Percentiles rank a stretch among this genome's conserved stretches.
Evolutionary conservation across 2,797 vertebrate species (phyloP).

Genomic region (Sebastolobus altivelis): DNA sequence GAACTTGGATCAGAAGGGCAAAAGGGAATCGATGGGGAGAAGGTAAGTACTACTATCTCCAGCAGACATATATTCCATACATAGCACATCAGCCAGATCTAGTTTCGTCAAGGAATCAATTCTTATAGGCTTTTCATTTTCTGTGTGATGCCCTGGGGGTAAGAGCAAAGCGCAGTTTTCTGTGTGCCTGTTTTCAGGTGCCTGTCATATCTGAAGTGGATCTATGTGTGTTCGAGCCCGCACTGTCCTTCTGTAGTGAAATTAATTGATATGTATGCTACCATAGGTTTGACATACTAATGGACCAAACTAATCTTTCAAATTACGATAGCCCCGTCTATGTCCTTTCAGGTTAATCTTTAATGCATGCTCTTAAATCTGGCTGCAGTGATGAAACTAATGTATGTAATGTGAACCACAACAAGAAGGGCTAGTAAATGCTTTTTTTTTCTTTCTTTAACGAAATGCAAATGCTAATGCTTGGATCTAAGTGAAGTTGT

Average conservation of each 20-base stretch:
- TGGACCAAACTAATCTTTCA: slow-evolving; percentile 69
- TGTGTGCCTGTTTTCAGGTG: slow-evolving; percentile 71
- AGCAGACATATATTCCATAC: slow-evolving; percentile 82
- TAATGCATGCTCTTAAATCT: slow-evolving; percentile 67
- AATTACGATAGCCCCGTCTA: slow-evolving; percentile 57
- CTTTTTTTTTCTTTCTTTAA: neutral
- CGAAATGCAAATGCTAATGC: neutral
- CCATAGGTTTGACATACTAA: slow-evolving; percentile 73
- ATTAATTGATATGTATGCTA: slow-evolving; percentile 73
- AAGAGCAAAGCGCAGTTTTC: slow-evolving; percentile 55
- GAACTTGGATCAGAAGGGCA: slow-evolving; percentile 79
- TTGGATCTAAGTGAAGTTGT: neutral
- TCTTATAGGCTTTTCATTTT: slow-evolving; percentile 83
- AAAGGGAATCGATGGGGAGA: slow-evolving; percentile 80
- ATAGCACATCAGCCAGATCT: slow-evolving; percentile 78
- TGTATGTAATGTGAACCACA: slow-evolving; percentile 40
- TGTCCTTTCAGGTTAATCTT: slow-evolving; percentile 67
- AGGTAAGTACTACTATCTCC: slow-evolving; percentile 82
- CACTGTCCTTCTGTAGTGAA: slow-evolving; percentile 71
- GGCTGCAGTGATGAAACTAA: slow-evolving; percentile 64
- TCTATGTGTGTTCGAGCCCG: slow-evolving; percentile 55
- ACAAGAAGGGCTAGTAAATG: neutral
- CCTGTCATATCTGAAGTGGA: slow-evolving; percentile 75
- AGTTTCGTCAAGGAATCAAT: slow-evolving; percentile 82
- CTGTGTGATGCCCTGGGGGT: slow-evolving; percentile 71